phyloP scores from a whole-genome alignment of 2,113 vertebrate species.

The Dinomys branickii region DNA sequence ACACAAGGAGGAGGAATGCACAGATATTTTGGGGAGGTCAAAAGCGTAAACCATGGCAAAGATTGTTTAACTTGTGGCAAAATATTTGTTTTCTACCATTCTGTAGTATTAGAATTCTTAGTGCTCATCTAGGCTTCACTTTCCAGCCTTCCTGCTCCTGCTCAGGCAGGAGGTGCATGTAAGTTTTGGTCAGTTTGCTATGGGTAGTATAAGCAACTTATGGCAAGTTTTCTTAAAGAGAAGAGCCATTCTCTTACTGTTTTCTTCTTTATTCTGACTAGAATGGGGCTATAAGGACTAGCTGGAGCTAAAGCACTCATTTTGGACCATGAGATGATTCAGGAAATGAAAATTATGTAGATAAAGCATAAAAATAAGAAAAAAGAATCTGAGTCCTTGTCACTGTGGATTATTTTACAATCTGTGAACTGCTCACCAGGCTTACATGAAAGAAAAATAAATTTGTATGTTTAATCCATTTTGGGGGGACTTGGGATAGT shows the following conservation, averaged over 20 bases:
- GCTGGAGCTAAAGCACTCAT: neutral
- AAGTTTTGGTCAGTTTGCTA: neutral
- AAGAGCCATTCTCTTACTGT: neutral
- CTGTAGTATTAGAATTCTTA: neutral
- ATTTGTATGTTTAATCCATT: neutral
- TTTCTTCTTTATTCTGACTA: neutral
- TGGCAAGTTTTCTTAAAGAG: neutral
- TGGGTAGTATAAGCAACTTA: neutral
- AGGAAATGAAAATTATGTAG: neutral
- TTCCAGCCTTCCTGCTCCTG: neutral
- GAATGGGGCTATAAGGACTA: neutral
- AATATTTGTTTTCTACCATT: neutral
- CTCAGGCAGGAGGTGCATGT: neutral
- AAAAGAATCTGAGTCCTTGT: neutral
- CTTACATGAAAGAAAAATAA: slow-evolving; percentile 18
- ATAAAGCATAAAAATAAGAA: neutral
- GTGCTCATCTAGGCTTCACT: neutral
- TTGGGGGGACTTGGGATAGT: neutral
- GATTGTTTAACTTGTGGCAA: neutral
- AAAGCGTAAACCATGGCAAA: neutral
- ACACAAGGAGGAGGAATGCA: neutral
- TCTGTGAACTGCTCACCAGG: neutral
- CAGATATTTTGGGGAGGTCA: neutral
- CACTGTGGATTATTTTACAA: neutral
- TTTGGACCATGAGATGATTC: neutral